Percentiles rank a stretch among this genome's conserved stretches.
These are phyloP conservation scores for Melitaea athalia DNA, from an alignment of 2,888 invertebrate species.

Conservation along the genomic window DNA sequence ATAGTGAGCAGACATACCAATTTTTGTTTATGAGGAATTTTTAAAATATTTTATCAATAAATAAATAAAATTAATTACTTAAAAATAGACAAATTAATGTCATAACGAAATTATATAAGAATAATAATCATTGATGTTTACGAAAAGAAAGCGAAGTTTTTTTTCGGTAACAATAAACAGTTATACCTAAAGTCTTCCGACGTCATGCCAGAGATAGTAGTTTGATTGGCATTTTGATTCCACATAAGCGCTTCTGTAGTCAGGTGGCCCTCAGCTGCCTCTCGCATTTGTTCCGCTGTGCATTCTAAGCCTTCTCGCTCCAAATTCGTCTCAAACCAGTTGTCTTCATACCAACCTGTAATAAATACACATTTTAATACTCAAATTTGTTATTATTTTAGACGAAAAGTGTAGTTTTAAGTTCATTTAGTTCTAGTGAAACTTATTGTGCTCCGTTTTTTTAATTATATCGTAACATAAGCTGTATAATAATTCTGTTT, in stretches of 20 bases:
- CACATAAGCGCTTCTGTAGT: constrained; percentile 99
- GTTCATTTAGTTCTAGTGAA: too few species aligned
- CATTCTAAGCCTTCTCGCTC: constrained; percentile 95
- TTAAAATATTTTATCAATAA: too few species aligned
- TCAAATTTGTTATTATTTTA: neutral
- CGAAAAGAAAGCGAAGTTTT: neutral
- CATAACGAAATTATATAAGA: too few species aligned
- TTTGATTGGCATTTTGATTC: constrained; percentile 95
- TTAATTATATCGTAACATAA: too few species aligned
- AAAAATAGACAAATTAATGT: too few species aligned
- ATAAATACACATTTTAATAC: constrained; percentile 14
- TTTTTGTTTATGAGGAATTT: too few species aligned
- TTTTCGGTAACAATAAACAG: constrained; percentile 18
- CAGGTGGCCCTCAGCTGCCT: constrained; percentile 97
- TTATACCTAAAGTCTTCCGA: constrained; percentile 91
- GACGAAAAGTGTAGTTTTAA: too few species aligned
- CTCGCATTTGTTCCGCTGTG: constrained; percentile 95
- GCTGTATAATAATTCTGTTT: too few species aligned
- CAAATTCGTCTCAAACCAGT: constrained; percentile 97
- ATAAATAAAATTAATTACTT: too few species aligned
- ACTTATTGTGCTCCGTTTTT: neutral
- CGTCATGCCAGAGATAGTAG: constrained; percentile 97
- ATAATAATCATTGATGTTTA: too few species aligned
- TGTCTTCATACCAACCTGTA: constrained; percentile 98
- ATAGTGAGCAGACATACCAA: too few species aligned